Evolutionary conservation across 1,140 invertebrate genomes (phyloP).

Genomic region (Sogatella furcifera): DNA sequence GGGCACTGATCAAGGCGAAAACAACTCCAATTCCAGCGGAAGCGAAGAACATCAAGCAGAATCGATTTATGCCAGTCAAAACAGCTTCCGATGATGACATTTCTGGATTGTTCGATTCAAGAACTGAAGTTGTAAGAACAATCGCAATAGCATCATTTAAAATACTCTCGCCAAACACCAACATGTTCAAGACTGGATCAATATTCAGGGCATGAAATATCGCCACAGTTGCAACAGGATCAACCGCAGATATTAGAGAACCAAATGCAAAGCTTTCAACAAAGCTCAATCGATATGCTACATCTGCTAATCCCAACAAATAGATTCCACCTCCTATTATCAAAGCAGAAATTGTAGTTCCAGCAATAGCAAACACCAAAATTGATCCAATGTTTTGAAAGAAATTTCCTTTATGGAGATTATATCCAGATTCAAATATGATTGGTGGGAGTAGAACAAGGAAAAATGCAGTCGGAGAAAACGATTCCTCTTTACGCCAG

Average conservation of each 20-base stretch:
- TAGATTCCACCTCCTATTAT: conserved; percentile 92
- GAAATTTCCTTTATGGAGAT: conserved; percentile 97
- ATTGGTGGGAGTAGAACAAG: conserved; percentile 94
- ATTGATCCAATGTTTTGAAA: conserved; percentile 96
- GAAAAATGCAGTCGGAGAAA: conserved; percentile 95
- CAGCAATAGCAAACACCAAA: conserved; percentile 91
- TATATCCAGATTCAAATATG: conserved; percentile 98
- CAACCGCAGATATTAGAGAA: conserved; percentile 95
- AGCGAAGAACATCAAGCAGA: conserved; percentile 96
- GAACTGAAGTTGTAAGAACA: conserved; percentile 83
- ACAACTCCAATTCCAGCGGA: conserved; percentile 94
- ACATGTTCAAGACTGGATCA: conserved; percentile 93
- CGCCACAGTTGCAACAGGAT: conserved; percentile 95
- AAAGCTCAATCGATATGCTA: conserved; percentile 84
- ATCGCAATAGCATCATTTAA: conserved; percentile 97
- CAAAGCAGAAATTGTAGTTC: conserved; percentile 90
- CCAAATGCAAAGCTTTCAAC: conserved; percentile 98
- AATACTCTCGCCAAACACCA: conserved; percentile 97
- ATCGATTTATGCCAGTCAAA: conserved; percentile 79
- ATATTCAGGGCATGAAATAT: conserved; percentile 96
- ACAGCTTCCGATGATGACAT: conserved; percentile 72
- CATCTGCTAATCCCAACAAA: conserved; percentile 75
- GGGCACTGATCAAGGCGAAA: conserved; percentile 87
- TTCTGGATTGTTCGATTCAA: conserved; percentile 60
- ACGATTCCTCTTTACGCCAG: conserved; percentile 93